A percentile compares a stretch with the other conserved stretches of the same genome.
Conservation (phyloP, 1,140 invertebrate genomes). For the Telenomus remus region DNA sequence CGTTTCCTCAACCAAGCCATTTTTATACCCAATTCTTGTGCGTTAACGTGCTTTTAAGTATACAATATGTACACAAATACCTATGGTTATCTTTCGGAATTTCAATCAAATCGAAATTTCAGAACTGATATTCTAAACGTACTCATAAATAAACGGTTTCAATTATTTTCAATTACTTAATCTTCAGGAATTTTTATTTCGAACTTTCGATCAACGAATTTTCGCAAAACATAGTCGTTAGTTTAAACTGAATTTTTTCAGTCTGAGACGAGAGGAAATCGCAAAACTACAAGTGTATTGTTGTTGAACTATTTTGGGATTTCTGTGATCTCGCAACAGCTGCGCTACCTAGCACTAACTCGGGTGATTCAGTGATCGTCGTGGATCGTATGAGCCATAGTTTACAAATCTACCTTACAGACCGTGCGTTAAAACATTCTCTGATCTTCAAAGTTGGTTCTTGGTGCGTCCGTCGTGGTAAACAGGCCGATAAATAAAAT, state of each 20-base stretch:
- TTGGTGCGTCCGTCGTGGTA: slow-evolving; percentile 1
- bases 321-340: slow-evolving; percentile 71
- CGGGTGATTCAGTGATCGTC: slow-evolving; percentile 72
- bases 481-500: slow-evolving; percentile 31
- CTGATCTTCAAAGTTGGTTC: slow-evolving; percentile 66
- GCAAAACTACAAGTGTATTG: slow-evolving; percentile 37
- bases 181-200: slow-evolving; percentile 14
- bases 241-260: too few relatives aligned
- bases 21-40: slow-evolving; percentile 22
- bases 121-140: background rate
- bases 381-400: slow-evolving; percentile 38
- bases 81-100: too few relatives aligned
- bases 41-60: background rate
- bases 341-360: slow-evolving; percentile 73
- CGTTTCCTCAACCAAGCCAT: slow-evolving; percentile 59
- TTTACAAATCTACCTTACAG: slow-evolving; percentile 38
- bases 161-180: slow-evolving; percentile 18
- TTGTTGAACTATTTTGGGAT: slow-evolving; percentile 70
- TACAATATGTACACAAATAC: background rate
- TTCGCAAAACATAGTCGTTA: too few relatives aligned
- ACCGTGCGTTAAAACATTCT: slow-evolving; percentile 40
- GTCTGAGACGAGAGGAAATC: background rate
- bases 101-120: background rate
- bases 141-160: too few relatives aligned
- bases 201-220: too few relatives aligned